These are phyloP conservation scores for Formica selysi DNA, from an alignment of 1,140 invertebrate genomes.

Conservation along the genomic window DNA sequence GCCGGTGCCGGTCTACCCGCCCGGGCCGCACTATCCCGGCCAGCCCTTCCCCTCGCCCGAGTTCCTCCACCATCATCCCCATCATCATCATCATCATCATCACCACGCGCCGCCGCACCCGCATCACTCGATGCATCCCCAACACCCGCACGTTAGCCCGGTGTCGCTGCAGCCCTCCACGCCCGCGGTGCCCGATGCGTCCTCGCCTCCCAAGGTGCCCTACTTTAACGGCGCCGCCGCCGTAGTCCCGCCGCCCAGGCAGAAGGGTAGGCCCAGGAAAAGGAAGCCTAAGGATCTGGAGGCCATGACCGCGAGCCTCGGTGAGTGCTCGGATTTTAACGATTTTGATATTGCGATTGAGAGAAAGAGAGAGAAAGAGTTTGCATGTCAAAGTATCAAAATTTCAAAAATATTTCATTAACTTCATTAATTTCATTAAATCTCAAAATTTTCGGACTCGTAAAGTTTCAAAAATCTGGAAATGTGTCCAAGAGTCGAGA, in stretches of 20 bases:
- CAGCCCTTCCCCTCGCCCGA: slow-evolving; percentile 87
- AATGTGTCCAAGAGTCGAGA: not conserved
- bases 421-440: not conserved
- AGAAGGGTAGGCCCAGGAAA: slow-evolving; percentile 97
- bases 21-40: slow-evolving; percentile 87
- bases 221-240: slow-evolving; percentile 91
- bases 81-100: slow-evolving; percentile 84
- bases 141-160: slow-evolving; percentile 83
- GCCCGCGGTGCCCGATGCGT: slow-evolving; percentile 77
- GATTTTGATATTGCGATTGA: not conserved
- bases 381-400: not conserved
- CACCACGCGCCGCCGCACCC: slow-evolving; percentile 81
- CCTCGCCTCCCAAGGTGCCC: slow-evolving; percentile 86
- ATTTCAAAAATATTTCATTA: no score
- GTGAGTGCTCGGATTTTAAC: slow-evolving; percentile 87
- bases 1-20: slow-evolving; percentile 86
- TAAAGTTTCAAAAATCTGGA: no score
- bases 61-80: slow-evolving; percentile 84
- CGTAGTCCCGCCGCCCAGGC: slow-evolving; percentile 89
- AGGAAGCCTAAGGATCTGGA: slow-evolving; percentile 96
- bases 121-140: slow-evolving; percentile 86
- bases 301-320: slow-evolving; percentile 93
- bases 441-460: not conserved
- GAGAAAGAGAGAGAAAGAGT: not conserved
- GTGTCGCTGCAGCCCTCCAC: slow-evolving; percentile 83